Conservation (phyloP, 2,113 vertebrate genomes). For the Corythaeola cristata region DNA sequence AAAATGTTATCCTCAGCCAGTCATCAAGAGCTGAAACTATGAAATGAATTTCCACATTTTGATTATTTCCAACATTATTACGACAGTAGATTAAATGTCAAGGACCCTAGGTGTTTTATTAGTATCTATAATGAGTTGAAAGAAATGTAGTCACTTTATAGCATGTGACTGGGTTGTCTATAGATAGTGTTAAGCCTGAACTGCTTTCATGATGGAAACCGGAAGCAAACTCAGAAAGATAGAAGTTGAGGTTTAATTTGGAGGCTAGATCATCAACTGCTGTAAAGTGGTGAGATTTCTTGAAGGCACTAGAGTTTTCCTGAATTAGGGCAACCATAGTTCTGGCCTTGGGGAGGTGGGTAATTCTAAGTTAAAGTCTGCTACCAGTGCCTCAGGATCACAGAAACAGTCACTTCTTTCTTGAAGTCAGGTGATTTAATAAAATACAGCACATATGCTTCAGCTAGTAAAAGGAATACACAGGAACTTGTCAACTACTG, state of each 20-base stretch:
- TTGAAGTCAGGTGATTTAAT: not conserved
- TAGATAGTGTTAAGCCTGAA: not conserved
- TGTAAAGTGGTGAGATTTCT: not conserved
- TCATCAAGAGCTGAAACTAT: not conserved
- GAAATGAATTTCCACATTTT: not conserved
- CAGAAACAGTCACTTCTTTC: not conserved
- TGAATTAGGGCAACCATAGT: not conserved
- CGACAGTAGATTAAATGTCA: conserved; percentile 17
- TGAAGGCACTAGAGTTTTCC: not conserved
- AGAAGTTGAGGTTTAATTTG: not conserved
- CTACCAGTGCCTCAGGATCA: not conserved
- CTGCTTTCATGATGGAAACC: not conserved
- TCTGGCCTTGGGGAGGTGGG: not conserved
- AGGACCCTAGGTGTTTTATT: not conserved
- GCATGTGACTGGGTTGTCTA: not conserved
- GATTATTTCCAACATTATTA: conserved; percentile 18
- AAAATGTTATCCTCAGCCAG: not conserved
- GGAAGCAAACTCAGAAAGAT: not conserved
- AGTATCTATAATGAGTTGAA: not conserved
- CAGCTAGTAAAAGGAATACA: not conserved
- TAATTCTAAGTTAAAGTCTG: not conserved
- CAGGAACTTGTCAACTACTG: not conserved
- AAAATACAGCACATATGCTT: not conserved
- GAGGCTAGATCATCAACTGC: not conserved
- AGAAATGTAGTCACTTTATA: not conserved